Conservation (phyloP, 2,888 invertebrate genomes). For the Escarpia spicata region DNA sequence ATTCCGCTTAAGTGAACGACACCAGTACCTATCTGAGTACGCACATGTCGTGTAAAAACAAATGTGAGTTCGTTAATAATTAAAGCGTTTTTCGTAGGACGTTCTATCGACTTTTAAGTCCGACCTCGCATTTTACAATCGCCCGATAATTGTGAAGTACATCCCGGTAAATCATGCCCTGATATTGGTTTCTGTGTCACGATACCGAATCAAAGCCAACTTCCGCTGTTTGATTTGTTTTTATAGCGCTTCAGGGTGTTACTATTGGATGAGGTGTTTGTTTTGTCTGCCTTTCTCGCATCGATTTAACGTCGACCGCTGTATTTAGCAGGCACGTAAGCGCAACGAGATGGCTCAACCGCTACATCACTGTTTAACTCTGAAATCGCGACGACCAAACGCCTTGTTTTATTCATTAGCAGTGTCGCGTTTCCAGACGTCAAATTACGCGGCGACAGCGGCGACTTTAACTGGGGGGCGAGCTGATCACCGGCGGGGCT, state of each 20-base stretch:
- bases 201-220: not conserved
- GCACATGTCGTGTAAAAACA: not conserved
- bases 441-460: not conserved
- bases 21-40: too few relatives aligned
- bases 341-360: not conserved
- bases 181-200: not conserved
- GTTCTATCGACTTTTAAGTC: not conserved
- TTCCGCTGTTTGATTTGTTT: not conserved
- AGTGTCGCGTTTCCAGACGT: not conserved
- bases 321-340: not conserved
- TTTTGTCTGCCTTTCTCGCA: slow-evolving; percentile 4
- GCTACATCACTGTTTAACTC: not conserved
- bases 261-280: not conserved
- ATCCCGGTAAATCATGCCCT: not conserved
- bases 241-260: not conserved
- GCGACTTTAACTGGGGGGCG: slow-evolving; percentile 3
- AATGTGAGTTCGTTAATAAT: not conserved
- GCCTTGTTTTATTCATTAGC: slow-evolving; percentile 11
- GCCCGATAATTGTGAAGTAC: too few relatives aligned
- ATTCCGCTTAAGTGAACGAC: too few relatives aligned
- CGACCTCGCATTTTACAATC: not conserved
- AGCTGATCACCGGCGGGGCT: not conserved
- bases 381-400: not conserved
- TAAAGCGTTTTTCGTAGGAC: not conserved
- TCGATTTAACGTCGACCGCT: slow-evolving; percentile 1